phyloP scores from a whole-genome alignment of 2,113 vertebrate species.

The Dendropsophus ebraccatus region DNA sequence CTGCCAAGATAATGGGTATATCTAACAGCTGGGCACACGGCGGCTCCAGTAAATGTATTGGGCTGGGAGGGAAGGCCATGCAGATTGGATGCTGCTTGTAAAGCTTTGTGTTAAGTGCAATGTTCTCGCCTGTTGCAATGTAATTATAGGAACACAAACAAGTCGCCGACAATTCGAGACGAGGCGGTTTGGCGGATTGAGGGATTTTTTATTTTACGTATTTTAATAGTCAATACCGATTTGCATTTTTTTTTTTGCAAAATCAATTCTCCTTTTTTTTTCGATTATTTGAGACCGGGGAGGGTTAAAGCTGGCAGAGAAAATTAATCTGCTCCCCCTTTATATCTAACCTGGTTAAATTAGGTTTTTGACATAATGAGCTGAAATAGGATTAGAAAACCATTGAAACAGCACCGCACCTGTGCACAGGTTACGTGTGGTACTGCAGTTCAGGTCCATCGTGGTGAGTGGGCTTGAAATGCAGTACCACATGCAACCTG shows the following conservation, averaged over 20 bases:
- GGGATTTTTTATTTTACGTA: background rate
- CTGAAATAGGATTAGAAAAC: background rate
- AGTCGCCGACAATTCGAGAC: background rate
- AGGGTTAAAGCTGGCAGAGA: background rate
- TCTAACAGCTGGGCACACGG: conserved; percentile 63
- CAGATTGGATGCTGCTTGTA: background rate
- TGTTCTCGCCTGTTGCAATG: conserved; percentile 4
- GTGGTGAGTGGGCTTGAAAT: background rate
- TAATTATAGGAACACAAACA: background rate
- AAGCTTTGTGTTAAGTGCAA: background rate
- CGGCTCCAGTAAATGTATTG: conserved; percentile 62
- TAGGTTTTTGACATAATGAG: too few relatives aligned
- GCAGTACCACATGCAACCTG: background rate
- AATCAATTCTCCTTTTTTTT: background rate
- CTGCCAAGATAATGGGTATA: conserved; percentile 71
- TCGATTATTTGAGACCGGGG: background rate
- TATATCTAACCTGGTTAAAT: too few relatives aligned
- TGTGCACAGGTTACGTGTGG: background rate
- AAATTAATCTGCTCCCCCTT: too few relatives aligned
- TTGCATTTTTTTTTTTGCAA: background rate
- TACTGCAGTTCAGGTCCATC: background rate
- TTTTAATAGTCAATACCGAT: background rate
- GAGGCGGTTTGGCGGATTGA: background rate
- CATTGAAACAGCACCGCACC: background rate
- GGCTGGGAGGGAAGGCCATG: background rate